These are phyloP conservation scores for Andrena minutula DNA, from an alignment of 2,888 invertebrate genomes.

Conservation along the genomic window DNA sequence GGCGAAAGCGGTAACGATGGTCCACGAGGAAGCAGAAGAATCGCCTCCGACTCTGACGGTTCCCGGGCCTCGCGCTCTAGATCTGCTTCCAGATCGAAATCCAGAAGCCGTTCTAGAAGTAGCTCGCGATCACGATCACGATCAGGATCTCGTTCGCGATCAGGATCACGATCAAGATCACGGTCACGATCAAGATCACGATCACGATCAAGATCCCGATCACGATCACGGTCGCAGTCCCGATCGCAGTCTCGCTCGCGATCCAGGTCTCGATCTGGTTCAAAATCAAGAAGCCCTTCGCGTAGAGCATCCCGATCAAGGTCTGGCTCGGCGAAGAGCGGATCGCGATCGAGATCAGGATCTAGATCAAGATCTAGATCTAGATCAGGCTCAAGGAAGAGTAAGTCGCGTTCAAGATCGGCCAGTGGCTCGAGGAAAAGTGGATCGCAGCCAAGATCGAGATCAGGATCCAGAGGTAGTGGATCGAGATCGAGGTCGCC, in stretches of 20 bases:
- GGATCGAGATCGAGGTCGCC: slow-evolving; percentile 84
- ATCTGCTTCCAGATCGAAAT: slow-evolving; percentile 78
- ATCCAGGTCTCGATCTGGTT: slow-evolving; percentile 81
- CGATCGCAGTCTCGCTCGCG: slow-evolving; percentile 80
- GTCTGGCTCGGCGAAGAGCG: slow-evolving; percentile 81
- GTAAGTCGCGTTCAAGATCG: slow-evolving; percentile 80
- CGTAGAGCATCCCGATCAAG: slow-evolving; percentile 80
- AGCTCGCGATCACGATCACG: slow-evolving; percentile 78
- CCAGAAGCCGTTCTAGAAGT: slow-evolving; percentile 75
- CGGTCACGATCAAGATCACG: background rate
- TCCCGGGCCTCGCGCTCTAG: slow-evolving; percentile 83
- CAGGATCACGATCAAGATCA: slow-evolving; percentile 78
- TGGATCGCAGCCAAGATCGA: slow-evolving; percentile 84
- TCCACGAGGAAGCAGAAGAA: slow-evolving; percentile 86
- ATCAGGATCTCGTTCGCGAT: slow-evolving; percentile 78
- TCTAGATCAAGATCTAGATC: slow-evolving; percentile 81
- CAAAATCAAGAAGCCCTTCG: slow-evolving; percentile 81
- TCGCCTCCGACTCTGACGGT: slow-evolving; percentile 88
- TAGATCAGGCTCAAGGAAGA: slow-evolving; percentile 81
- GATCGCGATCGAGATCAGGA: slow-evolving; percentile 80
- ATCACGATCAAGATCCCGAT: slow-evolving; percentile 80
- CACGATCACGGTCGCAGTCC: slow-evolving; percentile 82
- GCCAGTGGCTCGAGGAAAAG: slow-evolving; percentile 81
- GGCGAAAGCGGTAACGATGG: slow-evolving; percentile 85
- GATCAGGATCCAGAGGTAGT: slow-evolving; percentile 75